Evolutionary conservation across 2,888 invertebrate genomes (phyloP), one percentile per base, ranked within the genome.

Genomic region (Cryptus viduatorius): DNA sequence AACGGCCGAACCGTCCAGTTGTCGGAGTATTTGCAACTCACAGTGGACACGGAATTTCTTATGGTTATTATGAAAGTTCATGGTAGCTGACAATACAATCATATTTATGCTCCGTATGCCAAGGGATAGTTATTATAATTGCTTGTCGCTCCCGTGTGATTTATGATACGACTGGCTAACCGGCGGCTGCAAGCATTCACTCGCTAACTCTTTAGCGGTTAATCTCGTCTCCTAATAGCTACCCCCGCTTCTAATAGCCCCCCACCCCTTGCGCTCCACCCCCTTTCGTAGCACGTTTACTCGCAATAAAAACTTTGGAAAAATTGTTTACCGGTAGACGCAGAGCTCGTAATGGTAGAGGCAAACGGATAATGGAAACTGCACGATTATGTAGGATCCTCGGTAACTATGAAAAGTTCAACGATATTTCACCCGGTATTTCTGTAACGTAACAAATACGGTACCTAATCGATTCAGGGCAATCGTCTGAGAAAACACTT

Each of bases 111-210:
- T 88, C 87, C 83, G 86, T 82, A 83, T 82, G 86, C 86, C 84
- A 75, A 85, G 87, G 88, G 89, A 91, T 92, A 91, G 90, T 92
- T 92, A 92, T 92, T 92, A 91, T 92, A 92, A 92, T 92, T 91
- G 92, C 92, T 90, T 92, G 92, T 92, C 91, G 90, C 91, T 91
- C 90, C 88, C 87, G 88, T 87, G 87, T 92, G 91, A 92, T 92
- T 92, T 92, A 92, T 90, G 88, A 87, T 85, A 85, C 88, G 87
- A 83, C 89, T 67, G 86, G 88, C 88, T 90, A 89, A 89, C 64
- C 64, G 68, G 53, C 72, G 77, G 73, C 79, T 76, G 79, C 59
- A 72, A 61, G 77, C 59, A 69, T 79, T 76, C 89, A 89, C 91
- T 90, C 91, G 91, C 89, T 89, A 83, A 88, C 89, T 88, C 84